phyloP scores from a whole-genome alignment of 92 coral and sea anemone species.

The Palythoa caribaeorum region DNA sequence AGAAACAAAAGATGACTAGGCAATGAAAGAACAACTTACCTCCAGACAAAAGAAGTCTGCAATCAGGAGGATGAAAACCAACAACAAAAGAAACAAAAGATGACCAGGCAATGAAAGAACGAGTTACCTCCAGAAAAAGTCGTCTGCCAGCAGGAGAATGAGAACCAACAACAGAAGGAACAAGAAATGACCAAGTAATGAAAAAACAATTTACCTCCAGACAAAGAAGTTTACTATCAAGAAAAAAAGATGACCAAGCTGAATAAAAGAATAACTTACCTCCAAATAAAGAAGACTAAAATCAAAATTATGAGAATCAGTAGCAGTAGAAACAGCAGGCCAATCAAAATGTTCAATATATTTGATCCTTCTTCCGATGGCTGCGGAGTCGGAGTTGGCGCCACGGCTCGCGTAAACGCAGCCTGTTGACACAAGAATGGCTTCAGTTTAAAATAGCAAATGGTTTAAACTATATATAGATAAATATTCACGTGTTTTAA shows the following conservation, averaged over 20 bases:
- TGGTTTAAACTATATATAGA: neutral
- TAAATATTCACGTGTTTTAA: neutral
- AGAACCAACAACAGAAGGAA: too few species aligned
- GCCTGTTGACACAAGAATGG: conserved; percentile 21
- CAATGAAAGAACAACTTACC: too few species aligned
- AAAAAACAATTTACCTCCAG: neutral
- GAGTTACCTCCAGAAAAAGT: neutral
- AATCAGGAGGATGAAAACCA: too few species aligned
- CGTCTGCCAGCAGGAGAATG: too few species aligned
- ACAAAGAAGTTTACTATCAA: too few species aligned
- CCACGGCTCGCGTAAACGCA: conserved; percentile 36
- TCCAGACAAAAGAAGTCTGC: too few species aligned
- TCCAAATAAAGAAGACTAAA: conserved; percentile 58
- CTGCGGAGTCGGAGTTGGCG: conserved; percentile 44
- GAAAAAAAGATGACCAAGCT: neutral
- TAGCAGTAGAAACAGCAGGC: conserved; percentile 63
- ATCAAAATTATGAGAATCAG: conserved; percentile 55
- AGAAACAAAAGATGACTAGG: conserved; percentile 16
- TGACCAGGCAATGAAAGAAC: neutral
- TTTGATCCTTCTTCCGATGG: conserved; percentile 50
- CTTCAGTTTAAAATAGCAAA: neutral
- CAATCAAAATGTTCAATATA: conserved; percentile 63
- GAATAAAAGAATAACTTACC: conserved; percentile 42
- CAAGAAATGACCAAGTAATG: too few species aligned
- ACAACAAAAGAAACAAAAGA: too few species aligned